Evolutionary conservation across 2,888 invertebrate species (phyloP).

Genomic region (Macaria liturata): DNA sequence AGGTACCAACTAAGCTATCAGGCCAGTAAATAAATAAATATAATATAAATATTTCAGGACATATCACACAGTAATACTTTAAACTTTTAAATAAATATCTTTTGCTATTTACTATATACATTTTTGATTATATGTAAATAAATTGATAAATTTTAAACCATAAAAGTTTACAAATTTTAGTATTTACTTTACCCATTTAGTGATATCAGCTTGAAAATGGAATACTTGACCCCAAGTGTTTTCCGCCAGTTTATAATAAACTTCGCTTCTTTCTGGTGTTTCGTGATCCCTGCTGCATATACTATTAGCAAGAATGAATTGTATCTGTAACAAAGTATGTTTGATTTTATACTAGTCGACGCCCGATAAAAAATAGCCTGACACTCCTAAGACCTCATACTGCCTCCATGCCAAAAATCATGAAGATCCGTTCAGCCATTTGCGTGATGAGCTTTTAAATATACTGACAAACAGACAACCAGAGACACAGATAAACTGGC

Average conservation of each 20-base stretch:
- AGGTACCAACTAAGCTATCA: no score
- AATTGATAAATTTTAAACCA: no score
- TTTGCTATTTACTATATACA: no score
- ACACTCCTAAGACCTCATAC: neutral
- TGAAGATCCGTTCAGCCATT: no score
- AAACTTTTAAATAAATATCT: no score
- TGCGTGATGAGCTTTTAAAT: no score
- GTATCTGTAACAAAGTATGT: conserved; percentile 23
- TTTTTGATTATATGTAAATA: neutral
- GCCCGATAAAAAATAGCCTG: no score
- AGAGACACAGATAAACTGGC: no score
- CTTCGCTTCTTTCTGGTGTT: neutral
- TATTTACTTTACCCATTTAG: neutral
- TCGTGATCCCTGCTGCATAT: conserved; percentile 15
- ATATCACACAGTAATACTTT: no score
- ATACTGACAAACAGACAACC: no score
- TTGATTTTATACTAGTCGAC: neutral
- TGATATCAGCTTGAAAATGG: neutral
- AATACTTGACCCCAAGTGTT: conserved; percentile 11
- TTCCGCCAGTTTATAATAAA: conserved; percentile 10
- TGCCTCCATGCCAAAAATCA: neutral
- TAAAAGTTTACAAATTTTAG: neutral
- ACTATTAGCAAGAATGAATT: conserved; percentile 18
- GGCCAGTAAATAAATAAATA: no score
- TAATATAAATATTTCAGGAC: no score